These are phyloP conservation scores for Hirtodrosophila histrioides DNA, from an alignment of 2,888 invertebrate genomes.

Conservation along the genomic window DNA sequence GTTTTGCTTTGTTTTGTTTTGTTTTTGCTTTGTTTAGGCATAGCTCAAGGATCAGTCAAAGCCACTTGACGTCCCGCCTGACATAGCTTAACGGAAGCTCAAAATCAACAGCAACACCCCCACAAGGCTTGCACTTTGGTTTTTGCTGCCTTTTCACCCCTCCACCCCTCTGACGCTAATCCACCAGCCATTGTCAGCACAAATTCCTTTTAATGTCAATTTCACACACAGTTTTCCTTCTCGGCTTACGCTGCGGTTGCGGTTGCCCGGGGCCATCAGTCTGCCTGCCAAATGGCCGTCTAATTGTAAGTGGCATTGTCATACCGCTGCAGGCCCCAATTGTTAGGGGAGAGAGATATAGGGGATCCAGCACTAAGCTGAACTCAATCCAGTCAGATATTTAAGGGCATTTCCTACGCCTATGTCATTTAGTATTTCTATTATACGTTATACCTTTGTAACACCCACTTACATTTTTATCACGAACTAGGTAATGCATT, in stretches of 20 bases:
- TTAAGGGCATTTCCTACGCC: constrained; percentile 31
- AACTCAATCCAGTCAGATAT: constrained; percentile 31
- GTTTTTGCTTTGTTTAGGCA: constrained; percentile 26
- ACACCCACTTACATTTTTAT: too few species aligned
- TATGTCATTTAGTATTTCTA: constrained; percentile 13
- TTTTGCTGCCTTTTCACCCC: constrained; percentile 23
- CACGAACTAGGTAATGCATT: too few species aligned
- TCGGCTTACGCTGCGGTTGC: constrained; percentile 35
- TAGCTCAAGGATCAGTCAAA: constrained; percentile 65
- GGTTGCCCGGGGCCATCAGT: constrained; percentile 38
- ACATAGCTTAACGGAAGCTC: constrained; percentile 45
- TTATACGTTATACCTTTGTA: too few species aligned
- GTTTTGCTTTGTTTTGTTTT: constrained; percentile 30
- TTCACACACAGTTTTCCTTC: constrained; percentile 47
- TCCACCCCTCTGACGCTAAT: constrained; percentile 51
- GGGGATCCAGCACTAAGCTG: constrained; percentile 22
- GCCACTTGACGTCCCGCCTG: constrained; percentile 46
- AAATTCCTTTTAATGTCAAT: constrained; percentile 69
- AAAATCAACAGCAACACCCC: constrained; percentile 19
- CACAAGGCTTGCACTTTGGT: constrained; percentile 45
- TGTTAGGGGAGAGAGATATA: not conserved
- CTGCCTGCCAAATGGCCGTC: constrained; percentile 52
- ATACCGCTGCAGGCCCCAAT: constrained; percentile 8
- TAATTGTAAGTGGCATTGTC: constrained; percentile 58
- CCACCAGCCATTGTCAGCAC: constrained; percentile 73